Evolutionary conservation across 2,888 invertebrate species (phyloP), one percentile per base, ranked within the genome.

Genomic region (Amphipyra berbera): DNA sequence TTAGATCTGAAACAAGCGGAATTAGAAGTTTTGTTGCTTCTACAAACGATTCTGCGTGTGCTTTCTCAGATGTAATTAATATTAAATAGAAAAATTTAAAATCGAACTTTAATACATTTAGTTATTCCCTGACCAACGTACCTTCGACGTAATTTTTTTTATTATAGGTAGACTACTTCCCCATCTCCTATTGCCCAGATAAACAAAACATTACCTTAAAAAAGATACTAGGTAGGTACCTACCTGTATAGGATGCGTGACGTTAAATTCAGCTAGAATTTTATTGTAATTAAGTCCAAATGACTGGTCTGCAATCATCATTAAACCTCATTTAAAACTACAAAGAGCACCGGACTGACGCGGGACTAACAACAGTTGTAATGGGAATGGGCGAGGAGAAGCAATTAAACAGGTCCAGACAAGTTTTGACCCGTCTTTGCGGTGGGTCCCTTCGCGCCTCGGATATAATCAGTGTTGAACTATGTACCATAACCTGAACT

Each of bases 401-500:
- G 82, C 82, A 87, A 87, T 88, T 88, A 87, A 84, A 83, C 78
- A 70, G 79, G 79, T 76, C 78, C 62, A 79, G 73, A 74, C 76
- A 78, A 84, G 81, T 79, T 81, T 70, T 73, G 80, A 83, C 84
- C 84, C 72, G 70, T 61, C 70, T 74, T 79, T 76, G 85, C 70
- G 86, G 86, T 78, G 59, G 48, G 72, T 75, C 84, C 86, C 82
- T 84, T 82, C 70, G 60, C 77, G 78, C 83, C 79, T 68, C 82
- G 79, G 74, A 76, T 82, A 85, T 87, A 88, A 88, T 88, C 88
- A 86, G 83, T 80, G 83, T 82, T 79, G 76, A 79, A 80, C 85
- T 82, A 78, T 75, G 77, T 78, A 64, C 50, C 15, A 61, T 63
- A 59, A 76, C 67, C 76, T 67, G 38, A 64, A 79, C 61, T 80